A percentile compares a stretch with the other conserved stretches of the same genome.
Evolutionary conservation across 2,888 invertebrate species (phyloP).

Genomic region (Drosophila paracracens): DNA sequence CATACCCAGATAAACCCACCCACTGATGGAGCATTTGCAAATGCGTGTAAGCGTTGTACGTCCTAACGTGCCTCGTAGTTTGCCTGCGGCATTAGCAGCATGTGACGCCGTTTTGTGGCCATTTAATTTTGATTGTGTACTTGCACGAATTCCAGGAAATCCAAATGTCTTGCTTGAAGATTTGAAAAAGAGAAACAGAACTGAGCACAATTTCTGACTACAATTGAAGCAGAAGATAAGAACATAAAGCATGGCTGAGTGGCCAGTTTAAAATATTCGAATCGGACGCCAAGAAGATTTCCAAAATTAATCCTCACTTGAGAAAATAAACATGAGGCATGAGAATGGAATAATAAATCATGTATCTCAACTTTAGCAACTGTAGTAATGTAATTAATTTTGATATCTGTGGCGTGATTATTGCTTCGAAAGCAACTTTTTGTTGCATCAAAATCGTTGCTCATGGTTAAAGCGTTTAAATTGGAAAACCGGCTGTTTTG

Average conservation of each 20-base stretch:
- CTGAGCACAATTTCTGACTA: background rate
- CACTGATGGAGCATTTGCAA: slow-evolving; percentile 17
- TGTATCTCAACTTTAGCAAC: background rate
- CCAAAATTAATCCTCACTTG: background rate
- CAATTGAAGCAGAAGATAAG: background rate
- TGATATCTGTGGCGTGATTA: background rate
- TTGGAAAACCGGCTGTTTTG: slow-evolving; percentile 60
- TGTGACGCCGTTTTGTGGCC: slow-evolving; percentile 53
- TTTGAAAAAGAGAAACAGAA: background rate
- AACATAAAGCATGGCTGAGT: background rate
- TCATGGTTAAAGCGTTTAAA: slow-evolving; percentile 62
- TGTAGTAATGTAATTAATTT: background rate
- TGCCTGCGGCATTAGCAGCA: slow-evolving; percentile 50
- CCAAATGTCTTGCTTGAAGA: slow-evolving; percentile 9
- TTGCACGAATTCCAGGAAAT: slow-evolving; percentile 15
- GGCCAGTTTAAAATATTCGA: background rate
- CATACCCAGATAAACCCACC: slow-evolving; percentile 16
- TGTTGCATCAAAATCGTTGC: slow-evolving; percentile 11
- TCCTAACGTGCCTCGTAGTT: slow-evolving; percentile 35
- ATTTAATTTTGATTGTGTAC: slow-evolving; percentile 43
- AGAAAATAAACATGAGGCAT: background rate
- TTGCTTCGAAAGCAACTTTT: slow-evolving; percentile 13
- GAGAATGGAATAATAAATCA: background rate
- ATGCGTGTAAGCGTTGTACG: slow-evolving; percentile 13
- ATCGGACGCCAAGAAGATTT: background rate